A percentile compares a stretch with the other conserved stretches of the same genome.
Conservation (phyloP, 2,113 vertebrate genomes). For the Noturus placidus region DNA sequence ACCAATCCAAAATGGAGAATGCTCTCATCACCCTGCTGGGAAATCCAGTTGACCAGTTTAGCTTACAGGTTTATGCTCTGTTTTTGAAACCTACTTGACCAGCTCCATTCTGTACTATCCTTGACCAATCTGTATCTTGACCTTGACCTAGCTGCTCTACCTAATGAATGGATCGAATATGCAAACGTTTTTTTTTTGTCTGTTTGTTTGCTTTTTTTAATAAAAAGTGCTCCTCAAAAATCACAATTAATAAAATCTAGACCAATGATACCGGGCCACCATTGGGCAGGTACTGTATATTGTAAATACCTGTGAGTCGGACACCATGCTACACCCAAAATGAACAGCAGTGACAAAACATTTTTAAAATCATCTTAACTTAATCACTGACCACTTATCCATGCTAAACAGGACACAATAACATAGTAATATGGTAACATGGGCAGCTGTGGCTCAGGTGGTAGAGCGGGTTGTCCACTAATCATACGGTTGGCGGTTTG, state of each 20-base stretch:
- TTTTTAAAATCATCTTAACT: neutral
- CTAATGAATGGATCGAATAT: neutral
- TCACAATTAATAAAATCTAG: neutral
- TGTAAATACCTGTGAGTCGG: neutral
- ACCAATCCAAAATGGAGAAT: neutral
- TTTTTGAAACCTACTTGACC: neutral
- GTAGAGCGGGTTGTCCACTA: too few species aligned
- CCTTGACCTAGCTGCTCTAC: neutral
- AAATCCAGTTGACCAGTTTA: neutral
- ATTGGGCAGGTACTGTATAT: too few species aligned
- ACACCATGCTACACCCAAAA: neutral
- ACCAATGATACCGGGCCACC: neutral
- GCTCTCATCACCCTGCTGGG: neutral
- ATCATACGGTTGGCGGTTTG: too few species aligned
- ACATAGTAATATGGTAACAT: too few species aligned
- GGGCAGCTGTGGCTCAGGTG: too few species aligned
- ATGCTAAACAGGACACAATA: neutral
- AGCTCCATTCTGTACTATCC: neutral
- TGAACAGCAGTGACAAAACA: neutral
- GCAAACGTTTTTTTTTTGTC: neutral
- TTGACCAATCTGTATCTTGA: neutral
- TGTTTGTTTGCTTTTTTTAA: too few species aligned
- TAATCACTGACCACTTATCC: neutral
- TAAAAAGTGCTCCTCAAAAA: neutral
- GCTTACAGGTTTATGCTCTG: neutral